Percentiles rank a stretch among this genome's conserved stretches.
Evolutionary conservation across 2,888 invertebrate species (phyloP).

Genomic region (Saturnia japonica): DNA sequence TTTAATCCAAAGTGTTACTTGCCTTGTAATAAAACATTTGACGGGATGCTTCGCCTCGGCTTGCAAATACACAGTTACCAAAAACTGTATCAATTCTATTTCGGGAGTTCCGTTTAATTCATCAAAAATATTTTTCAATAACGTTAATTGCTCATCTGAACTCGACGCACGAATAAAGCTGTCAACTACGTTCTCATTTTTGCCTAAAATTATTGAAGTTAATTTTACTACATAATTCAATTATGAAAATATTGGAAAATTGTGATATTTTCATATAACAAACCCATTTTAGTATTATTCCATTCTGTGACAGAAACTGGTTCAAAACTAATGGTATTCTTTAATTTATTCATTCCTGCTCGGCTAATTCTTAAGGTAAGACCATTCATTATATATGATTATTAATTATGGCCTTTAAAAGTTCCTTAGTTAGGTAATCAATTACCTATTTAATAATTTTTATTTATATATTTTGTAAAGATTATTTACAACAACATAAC

Average conservation of each 20-base stretch:
- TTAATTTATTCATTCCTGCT: conserved; percentile 50
- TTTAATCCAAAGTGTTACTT: conserved; percentile 22
- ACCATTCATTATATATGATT: conserved; percentile 51
- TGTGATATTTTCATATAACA: neutral
- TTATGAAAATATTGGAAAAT: too few species aligned
- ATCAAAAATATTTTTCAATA: conserved; percentile 50
- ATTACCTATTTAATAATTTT: too few species aligned
- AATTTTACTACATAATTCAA: too few species aligned
- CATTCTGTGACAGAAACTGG: conserved; percentile 42
- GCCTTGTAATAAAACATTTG: conserved; percentile 67
- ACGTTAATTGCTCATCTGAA: conserved; percentile 55
- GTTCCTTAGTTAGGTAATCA: too few species aligned
- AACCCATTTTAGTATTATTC: conserved; percentile 26
- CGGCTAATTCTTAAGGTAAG: conserved; percentile 57
- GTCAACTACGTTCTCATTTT: conserved; percentile 32
- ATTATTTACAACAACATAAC: conserved; percentile 8
- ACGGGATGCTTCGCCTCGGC: conserved; percentile 68
- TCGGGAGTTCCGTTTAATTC: conserved; percentile 28
- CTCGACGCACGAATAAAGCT: conserved; percentile 43
- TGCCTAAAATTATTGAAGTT: conserved; percentile 35
- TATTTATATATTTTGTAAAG: too few species aligned
- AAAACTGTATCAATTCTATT: conserved; percentile 41
- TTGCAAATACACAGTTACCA: conserved; percentile 55
- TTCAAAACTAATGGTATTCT: conserved; percentile 46
- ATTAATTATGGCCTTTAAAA: too few species aligned